A percentile compares a stretch with the other conserved stretches of the same genome.
Evolutionary conservation across 2,888 invertebrate species (phyloP).

Genomic region (Agrotis ipsilon): DNA sequence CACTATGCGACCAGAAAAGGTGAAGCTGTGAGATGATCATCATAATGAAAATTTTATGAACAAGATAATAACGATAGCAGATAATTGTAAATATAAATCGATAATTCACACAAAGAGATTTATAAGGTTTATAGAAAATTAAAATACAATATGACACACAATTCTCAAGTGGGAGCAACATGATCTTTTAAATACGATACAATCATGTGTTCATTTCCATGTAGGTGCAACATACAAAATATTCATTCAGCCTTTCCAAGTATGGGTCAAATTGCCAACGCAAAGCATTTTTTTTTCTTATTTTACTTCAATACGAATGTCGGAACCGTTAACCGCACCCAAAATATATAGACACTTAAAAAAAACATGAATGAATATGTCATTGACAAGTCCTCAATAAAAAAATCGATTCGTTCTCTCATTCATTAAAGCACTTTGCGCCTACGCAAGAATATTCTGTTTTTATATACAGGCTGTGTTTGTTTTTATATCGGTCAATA

Average conservation of each 20-base stretch:
- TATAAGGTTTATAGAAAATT: constrained; percentile 7
- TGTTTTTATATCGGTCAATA: constrained; percentile 26
- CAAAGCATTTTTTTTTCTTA: constrained; percentile 45
- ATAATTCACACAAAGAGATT: neutral
- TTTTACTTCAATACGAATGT: constrained; percentile 46
- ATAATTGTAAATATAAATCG: neutral
- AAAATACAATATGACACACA: neutral
- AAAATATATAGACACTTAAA: constrained; percentile 55
- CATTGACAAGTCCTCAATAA: constrained; percentile 61
- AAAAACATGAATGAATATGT: constrained; percentile 61
- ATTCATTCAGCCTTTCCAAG: constrained; percentile 48
- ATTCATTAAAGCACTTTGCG: constrained; percentile 64
- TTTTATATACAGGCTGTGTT: constrained; percentile 46
- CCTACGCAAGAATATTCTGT: constrained; percentile 63
- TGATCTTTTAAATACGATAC: constrained; percentile 15
- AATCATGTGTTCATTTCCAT: constrained; percentile 5
- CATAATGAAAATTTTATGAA: too few relatives aligned
- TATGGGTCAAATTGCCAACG: constrained; percentile 51
- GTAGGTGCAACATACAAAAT: constrained; percentile 18
- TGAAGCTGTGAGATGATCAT: too few relatives aligned
- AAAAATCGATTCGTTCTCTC: constrained; percentile 55
- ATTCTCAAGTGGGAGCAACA: constrained; percentile 6
- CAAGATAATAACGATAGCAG: too few relatives aligned
- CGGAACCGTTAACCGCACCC: constrained; percentile 56
- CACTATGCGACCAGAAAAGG: too few relatives aligned